Conservation (phyloP, 2,888 invertebrate species). For the Spisula subtruncata region DNA sequence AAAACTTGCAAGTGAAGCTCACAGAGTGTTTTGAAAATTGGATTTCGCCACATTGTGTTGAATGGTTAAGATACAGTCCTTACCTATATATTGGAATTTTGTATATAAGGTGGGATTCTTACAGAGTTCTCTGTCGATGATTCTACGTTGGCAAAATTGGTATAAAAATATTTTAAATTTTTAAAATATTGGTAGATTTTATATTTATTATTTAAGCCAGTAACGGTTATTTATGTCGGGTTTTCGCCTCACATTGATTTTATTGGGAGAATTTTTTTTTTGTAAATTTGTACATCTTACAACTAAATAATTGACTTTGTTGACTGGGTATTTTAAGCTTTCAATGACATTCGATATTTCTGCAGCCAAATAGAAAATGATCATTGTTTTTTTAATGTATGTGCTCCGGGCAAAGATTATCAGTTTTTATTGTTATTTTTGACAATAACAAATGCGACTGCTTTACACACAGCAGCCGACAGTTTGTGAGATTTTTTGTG, state of each 20-base stretch:
- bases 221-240: background rate
- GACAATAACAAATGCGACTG: background rate
- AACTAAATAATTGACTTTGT: background rate
- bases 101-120: background rate
- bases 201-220: slow-evolving; percentile 3
- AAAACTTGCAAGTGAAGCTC: background rate
- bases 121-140: background rate
- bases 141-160: background rate
- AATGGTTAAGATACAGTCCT: background rate
- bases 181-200: too few species aligned
- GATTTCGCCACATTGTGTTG: background rate
- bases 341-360: slow-evolving; percentile 35
- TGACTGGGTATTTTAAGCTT: background rate
- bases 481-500: background rate
- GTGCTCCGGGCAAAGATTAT: slow-evolving; percentile 24
- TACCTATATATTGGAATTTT: slow-evolving; percentile 26
- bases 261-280: background rate
- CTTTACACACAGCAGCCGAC: background rate
- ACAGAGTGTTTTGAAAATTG: slow-evolving; percentile 2
- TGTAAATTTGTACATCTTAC: background rate
- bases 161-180: slow-evolving; percentile 13
- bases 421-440: slow-evolving; percentile 15
- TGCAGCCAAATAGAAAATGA: slow-evolving; percentile 28
- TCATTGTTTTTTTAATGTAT: slow-evolving; percentile 35
- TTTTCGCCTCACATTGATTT: background rate